Evolutionary conservation across 2,888 invertebrate species (phyloP).

Genomic region (Dendrolimus houi): DNA sequence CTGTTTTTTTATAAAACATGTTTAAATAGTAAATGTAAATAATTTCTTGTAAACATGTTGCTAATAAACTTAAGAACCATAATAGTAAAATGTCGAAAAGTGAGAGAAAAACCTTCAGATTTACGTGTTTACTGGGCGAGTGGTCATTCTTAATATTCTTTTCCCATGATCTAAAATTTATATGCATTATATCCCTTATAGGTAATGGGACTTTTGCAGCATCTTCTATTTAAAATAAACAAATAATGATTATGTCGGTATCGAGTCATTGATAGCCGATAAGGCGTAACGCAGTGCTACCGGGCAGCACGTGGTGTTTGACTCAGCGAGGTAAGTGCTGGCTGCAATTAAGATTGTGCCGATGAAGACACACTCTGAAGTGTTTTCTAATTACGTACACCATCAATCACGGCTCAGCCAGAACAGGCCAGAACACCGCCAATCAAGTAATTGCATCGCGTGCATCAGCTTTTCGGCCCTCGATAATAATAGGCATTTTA

Average conservation of each 20-base stretch:
- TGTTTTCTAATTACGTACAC: conserved; percentile 75
- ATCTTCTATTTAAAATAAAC: too few species aligned
- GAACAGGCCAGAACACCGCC: conserved; percentile 63
- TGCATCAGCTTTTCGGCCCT: conserved; percentile 75
- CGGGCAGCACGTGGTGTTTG: conserved; percentile 58
- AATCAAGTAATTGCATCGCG: conserved; percentile 77
- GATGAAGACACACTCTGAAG: conserved; percentile 74
- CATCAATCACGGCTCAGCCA: conserved; percentile 66
- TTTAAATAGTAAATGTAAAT: too few species aligned
- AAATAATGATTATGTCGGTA: not conserved
- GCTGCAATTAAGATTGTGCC: conserved; percentile 68
- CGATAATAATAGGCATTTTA: conserved; percentile 77
- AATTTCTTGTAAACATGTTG: too few species aligned
- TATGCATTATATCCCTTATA: too few species aligned
- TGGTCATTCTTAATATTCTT: too few species aligned
- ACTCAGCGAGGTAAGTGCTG: conserved; percentile 70
- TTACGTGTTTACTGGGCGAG: too few species aligned
- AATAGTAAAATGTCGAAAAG: too few species aligned
- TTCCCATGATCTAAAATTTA: too few species aligned
- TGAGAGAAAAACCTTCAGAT: too few species aligned
- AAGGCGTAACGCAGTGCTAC: conserved; percentile 18
- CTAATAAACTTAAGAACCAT: too few species aligned
- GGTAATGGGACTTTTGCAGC: too few species aligned
- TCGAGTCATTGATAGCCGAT: conserved; percentile 23
- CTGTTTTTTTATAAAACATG: too few species aligned